Conservation (phyloP, 2,888 invertebrate genomes). For the Stenolophus ochropezus region DNA sequence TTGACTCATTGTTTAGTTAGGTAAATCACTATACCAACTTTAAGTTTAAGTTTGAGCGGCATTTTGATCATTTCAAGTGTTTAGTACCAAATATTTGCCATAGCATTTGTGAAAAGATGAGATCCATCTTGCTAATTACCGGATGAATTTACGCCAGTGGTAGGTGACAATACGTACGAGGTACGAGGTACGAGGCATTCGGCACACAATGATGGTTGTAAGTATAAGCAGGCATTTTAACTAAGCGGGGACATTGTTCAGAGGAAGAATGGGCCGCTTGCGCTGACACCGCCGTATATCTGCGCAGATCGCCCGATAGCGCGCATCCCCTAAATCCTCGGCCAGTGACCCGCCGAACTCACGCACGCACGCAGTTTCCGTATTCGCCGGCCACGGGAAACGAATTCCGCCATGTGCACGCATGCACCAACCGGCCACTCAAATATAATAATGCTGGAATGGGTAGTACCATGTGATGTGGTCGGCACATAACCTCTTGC, state of each 20-base stretch:
- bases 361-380: constrained; percentile 25
- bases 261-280: constrained; percentile 51
- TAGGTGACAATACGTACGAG: constrained; percentile 55
- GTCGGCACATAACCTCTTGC: no score
- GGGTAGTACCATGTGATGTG: no score
- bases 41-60: no score
- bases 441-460: no score
- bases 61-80: no score
- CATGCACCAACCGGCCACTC: no score
- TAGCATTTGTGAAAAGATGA: not conserved
- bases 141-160: not conserved
- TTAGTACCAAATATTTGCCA: no score
- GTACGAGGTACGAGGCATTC: constrained; percentile 46
- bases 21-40: no score
- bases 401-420: no score
- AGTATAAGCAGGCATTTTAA: constrained; percentile 57
- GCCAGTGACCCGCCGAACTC: constrained; percentile 12
- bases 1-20: no score
- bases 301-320: constrained; percentile 41
- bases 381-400: not conserved
- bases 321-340: constrained; percentile 24
- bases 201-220: not conserved
- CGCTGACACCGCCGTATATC: constrained; percentile 54
- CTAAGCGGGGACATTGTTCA: constrained; percentile 55
- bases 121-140: not conserved